Base-by-base conservation (phyloP, 2,888 invertebrate species). In the Drosophila fulvimacula region DNA sequence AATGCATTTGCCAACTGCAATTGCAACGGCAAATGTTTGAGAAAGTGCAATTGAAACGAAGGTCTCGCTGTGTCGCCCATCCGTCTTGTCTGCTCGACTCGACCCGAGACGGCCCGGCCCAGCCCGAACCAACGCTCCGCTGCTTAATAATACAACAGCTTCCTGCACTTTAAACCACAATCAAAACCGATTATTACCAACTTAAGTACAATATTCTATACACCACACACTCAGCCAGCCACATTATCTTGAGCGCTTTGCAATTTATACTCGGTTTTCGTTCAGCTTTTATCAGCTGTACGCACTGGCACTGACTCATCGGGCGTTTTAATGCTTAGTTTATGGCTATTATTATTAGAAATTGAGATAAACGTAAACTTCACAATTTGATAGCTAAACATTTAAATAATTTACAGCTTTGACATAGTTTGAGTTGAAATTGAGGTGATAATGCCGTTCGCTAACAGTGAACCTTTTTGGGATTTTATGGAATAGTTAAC, bases 11-110 rank as follows among this genome's bases (percentile, higher is more conserved):
- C 44, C 56, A 55, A 56, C 74, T 39, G 61, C 73, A 62, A 64
- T 42, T 68, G 39, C 57, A 46, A 51, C 10, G 38, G 19, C 46
- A 27, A 60, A 64, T 69, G 65, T 69, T 75, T 61, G 51, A 48
- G 75, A 56, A 76, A 76, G 58, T 51, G 73, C 61, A 52, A 48
- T 72, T 41, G 34, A 59, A 63, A 38, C 24, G 74, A 63, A 59
- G 69, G 58, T 49, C 48, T 32, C 61, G 63, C 64, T 27, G 15
- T 10, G 38, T 30, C 10, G 30, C 30, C 30, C 30, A 49, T 15
- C 41, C 32, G 30, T n/a, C 57, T n/a, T 48, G 30, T 34, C 59
- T 17, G 17, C 30, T 21, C 42, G 42, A 44, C 44, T 21, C n/a
- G 21, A 24, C 24, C 15, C 24, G 9, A 24, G n/a, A n/a, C 27